These are phyloP conservation scores for Gallinago solitaria DNA, from an alignment of 2,797 vertebrate species.

Conservation along the genomic window DNA sequence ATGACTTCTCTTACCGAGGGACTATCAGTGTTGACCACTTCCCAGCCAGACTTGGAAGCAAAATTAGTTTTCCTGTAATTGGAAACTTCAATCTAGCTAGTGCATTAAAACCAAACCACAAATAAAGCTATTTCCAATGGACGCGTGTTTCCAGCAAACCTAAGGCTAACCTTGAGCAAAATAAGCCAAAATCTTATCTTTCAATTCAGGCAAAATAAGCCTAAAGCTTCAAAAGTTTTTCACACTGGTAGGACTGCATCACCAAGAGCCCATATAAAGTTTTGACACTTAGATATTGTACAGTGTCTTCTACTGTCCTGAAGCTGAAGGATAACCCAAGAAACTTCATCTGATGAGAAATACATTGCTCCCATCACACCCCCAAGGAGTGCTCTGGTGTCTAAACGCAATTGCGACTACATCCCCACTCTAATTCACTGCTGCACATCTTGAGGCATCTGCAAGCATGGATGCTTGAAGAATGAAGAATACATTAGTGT, in stretches of 20 bases:
- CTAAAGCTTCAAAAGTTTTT: background rate
- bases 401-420: background rate
- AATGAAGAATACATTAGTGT: background rate
- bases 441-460: background rate
- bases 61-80: constrained; percentile 23
- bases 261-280: background rate
- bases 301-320: background rate
- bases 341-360: background rate
- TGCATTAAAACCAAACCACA: constrained; percentile 2
- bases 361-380: accelerated
- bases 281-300: background rate
- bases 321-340: background rate
- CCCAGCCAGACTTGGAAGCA: background rate
- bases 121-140: background rate
- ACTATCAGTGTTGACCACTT: background rate
- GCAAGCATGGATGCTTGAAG: background rate
- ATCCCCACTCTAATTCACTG: background rate
- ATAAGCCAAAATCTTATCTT: background rate
- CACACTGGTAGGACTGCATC: background rate
- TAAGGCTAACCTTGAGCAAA: background rate
- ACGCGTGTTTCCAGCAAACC: background rate
- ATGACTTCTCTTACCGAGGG: background rate
- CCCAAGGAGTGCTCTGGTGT: background rate
- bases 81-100: background rate
- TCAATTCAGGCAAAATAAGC: background rate